phyloP scores from a whole-genome alignment of 2,888 invertebrate species.

The Stratiomys singularior region DNA sequence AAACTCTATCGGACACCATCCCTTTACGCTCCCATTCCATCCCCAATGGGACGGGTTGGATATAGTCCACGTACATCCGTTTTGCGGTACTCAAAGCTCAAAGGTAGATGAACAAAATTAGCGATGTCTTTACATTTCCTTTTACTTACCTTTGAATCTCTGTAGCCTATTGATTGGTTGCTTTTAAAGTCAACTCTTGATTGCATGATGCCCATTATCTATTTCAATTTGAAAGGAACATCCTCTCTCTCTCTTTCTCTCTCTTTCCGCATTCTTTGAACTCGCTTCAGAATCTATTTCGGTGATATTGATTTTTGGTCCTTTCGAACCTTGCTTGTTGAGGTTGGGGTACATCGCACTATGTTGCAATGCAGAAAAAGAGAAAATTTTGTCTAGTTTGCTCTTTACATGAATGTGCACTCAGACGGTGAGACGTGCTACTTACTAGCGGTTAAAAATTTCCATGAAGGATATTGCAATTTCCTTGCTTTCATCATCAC shows the following conservation, averaged over 20 bases:
- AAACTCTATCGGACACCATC: background rate
- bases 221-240: conserved; percentile 27
- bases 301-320: conserved; percentile 34
- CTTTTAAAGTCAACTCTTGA: background rate
- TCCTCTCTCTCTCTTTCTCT: too few species aligned
- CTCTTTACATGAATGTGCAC: too few species aligned
- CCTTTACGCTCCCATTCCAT: too few species aligned
- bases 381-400: too few species aligned
- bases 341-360: background rate
- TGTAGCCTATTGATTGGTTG: background rate
- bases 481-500: too few species aligned
- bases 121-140: background rate
- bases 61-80: too few species aligned
- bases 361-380: background rate
- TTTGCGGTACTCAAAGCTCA: too few species aligned
- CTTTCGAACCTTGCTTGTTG: background rate
- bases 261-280: conserved; percentile 10
- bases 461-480: too few species aligned
- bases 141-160: background rate
- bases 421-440: too few species aligned
- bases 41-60: too few species aligned
- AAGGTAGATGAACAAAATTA: background rate
- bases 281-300: too few species aligned
- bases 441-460: too few species aligned
- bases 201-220: conserved; percentile 34